A percentile compares a stretch with the other conserved stretches of the same genome.
Conservation (phyloP, 2,888 invertebrate genomes). For the Crepidodera aurea region DNA sequence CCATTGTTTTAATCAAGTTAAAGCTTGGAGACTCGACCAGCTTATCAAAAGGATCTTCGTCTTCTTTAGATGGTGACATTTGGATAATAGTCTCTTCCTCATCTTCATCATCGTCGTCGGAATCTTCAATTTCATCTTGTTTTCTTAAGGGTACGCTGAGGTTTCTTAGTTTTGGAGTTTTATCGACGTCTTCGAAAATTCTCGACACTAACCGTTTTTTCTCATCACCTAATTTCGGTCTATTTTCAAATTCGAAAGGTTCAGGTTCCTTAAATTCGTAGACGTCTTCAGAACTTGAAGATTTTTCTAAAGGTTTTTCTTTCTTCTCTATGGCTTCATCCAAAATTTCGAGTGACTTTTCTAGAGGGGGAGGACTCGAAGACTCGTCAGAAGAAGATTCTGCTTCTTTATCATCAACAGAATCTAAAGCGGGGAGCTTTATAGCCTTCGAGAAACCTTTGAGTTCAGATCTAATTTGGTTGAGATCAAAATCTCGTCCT, state of each 20-base stretch:
- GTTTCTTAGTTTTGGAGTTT: constrained; percentile 54
- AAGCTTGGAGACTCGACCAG: constrained; percentile 64
- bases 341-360: constrained; percentile 42
- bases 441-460: constrained; percentile 78
- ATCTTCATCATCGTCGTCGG: constrained; percentile 52
- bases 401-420: constrained; percentile 47
- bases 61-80: constrained; percentile 31
- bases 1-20: constrained; percentile 59
- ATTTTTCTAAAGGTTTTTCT: constrained; percentile 48
- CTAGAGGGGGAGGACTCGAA: constrained; percentile 46
- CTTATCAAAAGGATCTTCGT: constrained; percentile 64
- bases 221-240: constrained; percentile 59
- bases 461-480: constrained; percentile 83
- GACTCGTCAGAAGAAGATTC: constrained; percentile 55
- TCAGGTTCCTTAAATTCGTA: constrained; percentile 92
- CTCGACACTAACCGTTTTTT: constrained; percentile 55
- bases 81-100: constrained; percentile 48
- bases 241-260: constrained; percentile 84
- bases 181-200: constrained; percentile 58
- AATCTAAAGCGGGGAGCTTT: constrained; percentile 55
- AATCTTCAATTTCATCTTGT: constrained; percentile 43
- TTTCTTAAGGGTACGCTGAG: constrained; percentile 32
- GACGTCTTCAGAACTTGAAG: constrained; percentile 67
- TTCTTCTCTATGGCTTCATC: constrained; percentile 48
- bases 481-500: constrained; percentile 82